Evolutionary conservation across 2,888 invertebrate genomes (phyloP), one percentile per base, ranked within the genome.

Genomic region (Rotaria sp.): DNA sequence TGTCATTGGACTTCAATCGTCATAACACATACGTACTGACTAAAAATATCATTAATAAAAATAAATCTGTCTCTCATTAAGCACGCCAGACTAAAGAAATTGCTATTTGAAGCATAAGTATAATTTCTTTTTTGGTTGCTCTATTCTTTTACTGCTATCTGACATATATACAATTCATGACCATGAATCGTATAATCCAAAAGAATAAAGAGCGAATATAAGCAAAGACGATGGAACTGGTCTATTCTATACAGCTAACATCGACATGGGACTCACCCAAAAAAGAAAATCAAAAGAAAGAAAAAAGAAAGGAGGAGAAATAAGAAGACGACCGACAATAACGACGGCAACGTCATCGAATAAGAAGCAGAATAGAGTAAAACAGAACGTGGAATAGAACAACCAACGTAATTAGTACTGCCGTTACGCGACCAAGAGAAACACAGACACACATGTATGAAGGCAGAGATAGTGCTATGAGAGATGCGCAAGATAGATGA

Each of bases 301-400:
- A 67, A 67, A 18, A 67, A 67, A 35, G n/a, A 59, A 35, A n/a
- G 67, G 35, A 35, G 35, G 67, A 38, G 67, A 67, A 67, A 38
- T 67, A 67, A 67, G 67, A 67, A 0, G 67, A 21, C 67, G 67
- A 67, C 67, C 67, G 67, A 35, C 67, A 67, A 35, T 30, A 35
- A 67, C 35, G 35, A 67, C 67, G 18, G 35, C 67, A 67, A 67
- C 67, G 21, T 67, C 35, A 67, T 67, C 67, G 35, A 35, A 67
- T 67, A 67, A 67, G 35, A 67, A 67, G 67, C 35, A 67, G 35
- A 35, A 67, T 35, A 35, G 35, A 67, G 38, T 67, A 67, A 67
- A 67, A 67, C 67, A 67, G 67, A 67, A 35, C 67, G n/a, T n/a
- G 35, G 67, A 67, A 67, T 67, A 67, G 67, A 67, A 67, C 35